Base-by-base conservation (phyloP, 2,888 invertebrate genomes). In the Steinernema carpocapsae region DNA sequence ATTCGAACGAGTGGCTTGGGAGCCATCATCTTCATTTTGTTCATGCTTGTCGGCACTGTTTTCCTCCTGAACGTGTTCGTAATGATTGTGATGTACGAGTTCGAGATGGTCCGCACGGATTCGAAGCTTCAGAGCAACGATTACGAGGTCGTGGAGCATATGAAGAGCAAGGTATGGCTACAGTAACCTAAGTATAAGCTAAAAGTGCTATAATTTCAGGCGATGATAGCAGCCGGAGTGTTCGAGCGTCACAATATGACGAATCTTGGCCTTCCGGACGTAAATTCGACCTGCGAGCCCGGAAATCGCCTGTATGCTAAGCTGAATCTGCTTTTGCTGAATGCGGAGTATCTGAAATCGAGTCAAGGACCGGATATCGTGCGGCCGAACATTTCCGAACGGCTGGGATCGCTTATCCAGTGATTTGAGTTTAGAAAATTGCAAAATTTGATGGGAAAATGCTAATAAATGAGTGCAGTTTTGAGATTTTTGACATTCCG, bases 1-100 rank as follows among this genome's bases (percentile, higher is more conserved):
- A 51, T 75, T 19, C 32, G 46, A 42, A 56, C 46, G 17, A 1
- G 0, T 19, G 26, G 42, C 14, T 19, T 74, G 74, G 19, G 72
- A 0, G 79, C 78, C 22, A 73, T 79, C 10, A 72, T 79, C 37
- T 78, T 76, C 56, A 75, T 83, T 71, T 32, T 77, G 3, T 83
- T 76, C 71, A 80, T 81, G 79, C 73, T 80, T n/a, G 64, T 76
- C 22, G 80, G 79, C 1, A 80, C 83, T 0, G 77, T 81, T 51
- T 64, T 81, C 0, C 76, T 83, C 0, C 72, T 83, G 24, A 82
- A 82, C 73, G 76, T 81, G 43, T 83, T 79, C 74, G 80, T 83
- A 7, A 83, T 80, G 73, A 81, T 83, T 52, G 81, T 83, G 37
- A 82, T 83, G 81, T 79, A 75, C 71, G 80, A 79, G 71, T 83